A percentile compares a stretch with the other conserved stretches of the same genome.
phyloP scores from a whole-genome alignment of 2,888 invertebrate genomes.

The Drosophila affinis region DNA sequence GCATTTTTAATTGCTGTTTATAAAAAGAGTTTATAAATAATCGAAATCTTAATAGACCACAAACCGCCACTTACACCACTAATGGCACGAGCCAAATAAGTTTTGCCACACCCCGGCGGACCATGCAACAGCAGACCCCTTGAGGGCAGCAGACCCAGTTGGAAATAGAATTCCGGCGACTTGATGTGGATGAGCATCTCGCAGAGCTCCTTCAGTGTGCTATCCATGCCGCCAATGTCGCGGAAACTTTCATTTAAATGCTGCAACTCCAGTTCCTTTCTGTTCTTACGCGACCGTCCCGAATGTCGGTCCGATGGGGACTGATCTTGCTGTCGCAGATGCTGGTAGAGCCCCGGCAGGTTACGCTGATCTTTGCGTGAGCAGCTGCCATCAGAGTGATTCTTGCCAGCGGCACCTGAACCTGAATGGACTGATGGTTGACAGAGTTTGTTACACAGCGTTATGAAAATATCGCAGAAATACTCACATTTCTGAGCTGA shows the following conservation, averaged over 20 bases:
- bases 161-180: conserved; percentile 94
- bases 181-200: conserved; percentile 93
- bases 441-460: neutral
- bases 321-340: conserved; percentile 28
- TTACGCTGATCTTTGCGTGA: conserved; percentile 38
- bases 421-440: neutral
- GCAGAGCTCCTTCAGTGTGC: conserved; percentile 88
- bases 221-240: conserved; percentile 92
- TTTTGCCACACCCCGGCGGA: conserved; percentile 97
- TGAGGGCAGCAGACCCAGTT: conserved; percentile 93
- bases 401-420: conserved; percentile 10
- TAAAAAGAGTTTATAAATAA: neutral
- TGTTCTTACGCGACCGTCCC: conserved; percentile 70
- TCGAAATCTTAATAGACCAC: neutral
- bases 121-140: conserved; percentile 97
- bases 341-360: conserved; percentile 14
- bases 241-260: conserved; percentile 61
- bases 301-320: neutral
- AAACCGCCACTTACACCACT: conserved; percentile 87
- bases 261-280: conserved; percentile 73
- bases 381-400: conserved; percentile 26
- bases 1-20: conserved; percentile 90
- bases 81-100: conserved; percentile 91
- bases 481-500: conserved; percentile 21
- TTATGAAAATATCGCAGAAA: neutral